Base-by-base conservation (phyloP, 2,888 invertebrate genomes). In the Deilephila elpenor region DNA sequence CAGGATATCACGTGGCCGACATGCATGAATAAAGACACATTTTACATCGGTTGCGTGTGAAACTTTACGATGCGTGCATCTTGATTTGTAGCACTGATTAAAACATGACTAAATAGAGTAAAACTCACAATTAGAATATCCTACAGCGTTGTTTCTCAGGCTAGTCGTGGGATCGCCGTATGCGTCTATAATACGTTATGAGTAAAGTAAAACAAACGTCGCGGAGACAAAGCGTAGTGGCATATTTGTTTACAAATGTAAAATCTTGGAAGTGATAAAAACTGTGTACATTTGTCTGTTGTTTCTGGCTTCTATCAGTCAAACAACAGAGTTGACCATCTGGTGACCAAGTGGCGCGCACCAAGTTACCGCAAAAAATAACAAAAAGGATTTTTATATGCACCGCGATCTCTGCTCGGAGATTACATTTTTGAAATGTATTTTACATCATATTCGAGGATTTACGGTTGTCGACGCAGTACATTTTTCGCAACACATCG, bases 321-420 rank as follows among this genome's bases (percentile, higher is more conserved):
- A 83, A 85, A 86, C 84, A 86, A 86, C 78, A 79, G 75, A 77
- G 76, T 74, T 91, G 91, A 89, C 93, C 93, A 93, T 93, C 87
- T 94, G 93, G 90, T 88, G 86, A 86, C 91, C 93, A 93, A 91
- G 88, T 93, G 93, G 75, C 75, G 78, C 72, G 59, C 74, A 71
- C 71, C 71, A 73, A 62, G 61, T 72, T 70, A 75, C 76, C 78
- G 78, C 82, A 78, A 81, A 82, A 80, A 83, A 75, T 78, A 80
- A 83, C 82, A 83, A 83, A 80, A 77, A 56, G 17, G 32, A 53
- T 32, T 70, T 8, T 37, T 25, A 62, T 71, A 73, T 51, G 60
- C 34, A 53, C 60, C 19, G 17, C 29, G n/a, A 61, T 44, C 56
- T 71, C 19, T 0, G 19, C 56, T 25, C 20, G 29, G 25, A 25